A percentile compares a stretch with the other conserved stretches of the same genome.
Conservation (phyloP, 2,888 invertebrate species). For the Stegana nigrithorax region DNA sequence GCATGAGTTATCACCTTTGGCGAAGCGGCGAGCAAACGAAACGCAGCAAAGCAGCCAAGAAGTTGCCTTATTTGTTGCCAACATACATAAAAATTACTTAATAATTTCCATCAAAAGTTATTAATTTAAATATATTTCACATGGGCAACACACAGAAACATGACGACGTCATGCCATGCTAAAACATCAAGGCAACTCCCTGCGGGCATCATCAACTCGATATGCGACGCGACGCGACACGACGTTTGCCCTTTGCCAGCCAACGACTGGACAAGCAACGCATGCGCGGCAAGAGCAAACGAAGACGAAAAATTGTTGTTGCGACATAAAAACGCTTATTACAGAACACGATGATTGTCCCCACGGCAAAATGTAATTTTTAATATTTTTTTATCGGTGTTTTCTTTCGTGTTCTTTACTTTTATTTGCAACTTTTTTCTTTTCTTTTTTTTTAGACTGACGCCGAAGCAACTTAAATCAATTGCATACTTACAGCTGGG, state of each 20-base stretch:
- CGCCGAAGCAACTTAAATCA: slow-evolving; percentile 55
- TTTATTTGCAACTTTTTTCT: background rate
- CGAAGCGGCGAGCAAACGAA: too few species aligned
- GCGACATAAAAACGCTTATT: slow-evolving; percentile 54
- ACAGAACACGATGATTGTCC: slow-evolving; percentile 40
- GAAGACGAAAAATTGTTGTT: slow-evolving; percentile 31
- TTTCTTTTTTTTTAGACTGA: background rate
- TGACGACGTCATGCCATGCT: background rate
- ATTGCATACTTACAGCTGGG: slow-evolving; percentile 42
- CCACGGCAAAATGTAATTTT: slow-evolving; percentile 35
- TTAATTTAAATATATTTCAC: slow-evolving; percentile 54
- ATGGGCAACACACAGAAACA: slow-evolving; percentile 22
- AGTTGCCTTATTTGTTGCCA: slow-evolving; percentile 37
- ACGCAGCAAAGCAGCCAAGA: background rate
- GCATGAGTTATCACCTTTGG: too few species aligned
- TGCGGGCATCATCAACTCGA: slow-evolving; percentile 31
- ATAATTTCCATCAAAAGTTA: slow-evolving; percentile 56
- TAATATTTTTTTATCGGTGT: slow-evolving; percentile 30
- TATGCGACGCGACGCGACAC: slow-evolving; percentile 19
- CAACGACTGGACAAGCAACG: too few species aligned
- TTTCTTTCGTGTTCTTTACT: background rate
- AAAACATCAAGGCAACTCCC: too few species aligned
- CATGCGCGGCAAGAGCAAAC: background rate
- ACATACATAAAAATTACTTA: slow-evolving; percentile 55
- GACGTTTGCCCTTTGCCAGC: too few species aligned